A percentile compares a stretch with the other conserved stretches of the same genome.
Conservation (phyloP, 2,888 invertebrate species). For the Boloria euphrosyne region DNA sequence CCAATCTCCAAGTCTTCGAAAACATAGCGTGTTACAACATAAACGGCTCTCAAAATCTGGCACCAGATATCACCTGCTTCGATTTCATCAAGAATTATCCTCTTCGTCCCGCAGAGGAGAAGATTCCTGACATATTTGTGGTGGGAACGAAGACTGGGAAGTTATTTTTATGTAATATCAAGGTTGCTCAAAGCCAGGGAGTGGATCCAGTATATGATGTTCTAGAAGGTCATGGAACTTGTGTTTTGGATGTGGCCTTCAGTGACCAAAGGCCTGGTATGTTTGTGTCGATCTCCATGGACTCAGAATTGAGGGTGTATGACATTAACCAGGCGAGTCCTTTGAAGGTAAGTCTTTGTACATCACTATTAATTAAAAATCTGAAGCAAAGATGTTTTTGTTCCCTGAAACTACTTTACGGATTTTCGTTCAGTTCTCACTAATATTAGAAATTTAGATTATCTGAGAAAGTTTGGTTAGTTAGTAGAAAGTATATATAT, state of each 20-base stretch:
- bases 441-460: too few relatives aligned
- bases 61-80: conserved; percentile 64
- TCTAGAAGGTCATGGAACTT: conserved; percentile 58
- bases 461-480: too few relatives aligned
- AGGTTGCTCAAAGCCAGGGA: conserved; percentile 43
- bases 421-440: too few relatives aligned
- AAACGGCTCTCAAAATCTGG: conserved; percentile 55
- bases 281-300: conserved; percentile 65
- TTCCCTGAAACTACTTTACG: neutral
- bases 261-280: conserved; percentile 59
- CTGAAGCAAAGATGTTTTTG: neutral
- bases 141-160: conserved; percentile 63
- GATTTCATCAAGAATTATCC: conserved; percentile 64
- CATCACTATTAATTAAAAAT: too few relatives aligned
- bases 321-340: conserved; percentile 60
- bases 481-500: too few relatives aligned
- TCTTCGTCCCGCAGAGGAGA: conserved; percentile 56
- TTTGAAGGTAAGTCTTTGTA: conserved; percentile 55
- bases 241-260: conserved; percentile 63
- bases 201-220: conserved; percentile 62
- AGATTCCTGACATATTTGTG: conserved; percentile 59
- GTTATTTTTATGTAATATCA: conserved; percentile 59
- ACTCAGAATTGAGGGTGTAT: conserved; percentile 67
- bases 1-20: conserved; percentile 57
- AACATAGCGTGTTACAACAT: conserved; percentile 57